A percentile compares a stretch with the other conserved stretches of the same genome.
These are phyloP conservation scores for Apodemia hepburni DNA, from an alignment of 2,888 invertebrate genomes.

Conservation along the genomic window DNA sequence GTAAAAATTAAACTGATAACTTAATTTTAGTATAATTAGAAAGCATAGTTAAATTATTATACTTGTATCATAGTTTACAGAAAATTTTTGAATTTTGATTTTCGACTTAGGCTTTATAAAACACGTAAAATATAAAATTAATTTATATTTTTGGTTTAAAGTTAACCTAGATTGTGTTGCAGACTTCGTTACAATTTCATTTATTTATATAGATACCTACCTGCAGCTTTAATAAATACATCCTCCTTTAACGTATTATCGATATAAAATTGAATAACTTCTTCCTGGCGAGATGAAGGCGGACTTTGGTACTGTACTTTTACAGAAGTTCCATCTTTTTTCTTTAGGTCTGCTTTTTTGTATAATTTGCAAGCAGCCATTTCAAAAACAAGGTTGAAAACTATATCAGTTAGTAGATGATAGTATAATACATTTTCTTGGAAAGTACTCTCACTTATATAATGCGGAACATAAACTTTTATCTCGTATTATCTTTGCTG, in stretches of 20 bases:
- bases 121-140: too few relatives aligned
- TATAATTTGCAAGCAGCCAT: not conserved
- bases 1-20: too few relatives aligned
- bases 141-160: too few relatives aligned
- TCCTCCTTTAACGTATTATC: not conserved
- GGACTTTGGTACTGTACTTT: not conserved
- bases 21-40: too few relatives aligned
- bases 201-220: not conserved
- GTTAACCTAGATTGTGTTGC: too few relatives aligned
- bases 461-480: not conserved
- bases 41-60: too few relatives aligned
- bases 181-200: too few relatives aligned
- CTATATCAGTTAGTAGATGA: not conserved
- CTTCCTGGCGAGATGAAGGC: not conserved
- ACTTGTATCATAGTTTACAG: too few relatives aligned
- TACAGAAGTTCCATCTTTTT: constrained; percentile 1
- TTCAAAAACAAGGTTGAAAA: not conserved
- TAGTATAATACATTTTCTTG: not conserved
- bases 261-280: not conserved
- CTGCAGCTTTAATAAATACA: not conserved
- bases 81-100: too few relatives aligned
- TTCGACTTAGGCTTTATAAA: too few relatives aligned
- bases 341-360: not conserved
- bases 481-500: not conserved
- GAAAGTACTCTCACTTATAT: not conserved